Percentiles rank a stretch among this genome's conserved stretches.
Conservation (phyloP, 2,888 invertebrate genomes). For the Melanophora roralis region DNA sequence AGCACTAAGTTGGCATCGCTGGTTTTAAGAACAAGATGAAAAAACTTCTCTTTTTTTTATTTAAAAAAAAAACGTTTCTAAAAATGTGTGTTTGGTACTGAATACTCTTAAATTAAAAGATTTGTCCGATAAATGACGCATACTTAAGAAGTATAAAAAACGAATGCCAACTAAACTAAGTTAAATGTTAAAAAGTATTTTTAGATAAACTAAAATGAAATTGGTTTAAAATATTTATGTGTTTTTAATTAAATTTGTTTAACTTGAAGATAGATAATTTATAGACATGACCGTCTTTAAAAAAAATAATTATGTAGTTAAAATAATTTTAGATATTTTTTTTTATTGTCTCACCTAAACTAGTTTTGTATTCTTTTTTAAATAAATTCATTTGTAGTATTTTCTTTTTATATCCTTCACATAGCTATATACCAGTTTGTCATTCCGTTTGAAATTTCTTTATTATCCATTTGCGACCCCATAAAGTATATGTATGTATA, state of each 20-base stretch:
- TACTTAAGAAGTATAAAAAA: constrained; percentile 17
- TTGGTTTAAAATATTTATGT: neutral
- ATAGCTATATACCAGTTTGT: too few relatives aligned
- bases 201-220: neutral
- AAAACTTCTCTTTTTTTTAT: constrained; percentile 46
- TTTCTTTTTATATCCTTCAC: too few relatives aligned
- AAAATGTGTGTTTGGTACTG: neutral
- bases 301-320: too few relatives aligned
- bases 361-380: too few relatives aligned
- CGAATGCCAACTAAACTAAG: constrained; percentile 2
- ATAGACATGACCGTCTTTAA: too few relatives aligned
- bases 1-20: too few relatives aligned
- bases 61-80: neutral
- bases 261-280: neutral
- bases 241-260: neutral
- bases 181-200: constrained; percentile 47
- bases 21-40: neutral
- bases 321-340: too few relatives aligned
- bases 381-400: too few relatives aligned
- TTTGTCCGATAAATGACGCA: constrained; percentile 57
- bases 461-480: too few relatives aligned
- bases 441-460: too few relatives aligned
- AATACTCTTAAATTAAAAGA: constrained; percentile 35
- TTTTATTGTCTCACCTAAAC: too few relatives aligned
- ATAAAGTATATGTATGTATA: too few relatives aligned